These are phyloP conservation scores for Suillia variegata DNA, from an alignment of 2,888 invertebrate species.

Conservation along the genomic window DNA sequence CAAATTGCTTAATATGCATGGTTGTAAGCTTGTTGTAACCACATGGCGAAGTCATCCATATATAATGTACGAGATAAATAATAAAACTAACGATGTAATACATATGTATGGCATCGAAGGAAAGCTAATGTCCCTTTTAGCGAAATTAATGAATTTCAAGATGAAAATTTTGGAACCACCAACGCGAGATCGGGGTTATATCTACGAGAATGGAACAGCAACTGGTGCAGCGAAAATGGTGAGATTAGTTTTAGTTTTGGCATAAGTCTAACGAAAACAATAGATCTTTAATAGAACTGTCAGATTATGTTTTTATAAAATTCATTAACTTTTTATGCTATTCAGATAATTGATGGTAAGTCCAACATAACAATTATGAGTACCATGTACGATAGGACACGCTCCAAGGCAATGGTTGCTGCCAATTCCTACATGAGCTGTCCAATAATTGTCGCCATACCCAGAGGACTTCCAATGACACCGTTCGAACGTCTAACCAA, in stretches of 20 bases:
- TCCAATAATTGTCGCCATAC: conserved; percentile 44
- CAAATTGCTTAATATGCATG: conserved; percentile 47
- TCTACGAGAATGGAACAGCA: conserved; percentile 45
- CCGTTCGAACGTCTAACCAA: conserved; percentile 44
- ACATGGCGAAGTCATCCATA: conserved; percentile 48
- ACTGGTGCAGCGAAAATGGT: conserved; percentile 52
- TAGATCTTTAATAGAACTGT: too few relatives aligned
- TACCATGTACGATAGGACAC: conserved; percentile 39
- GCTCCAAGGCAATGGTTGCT: conserved; percentile 39
- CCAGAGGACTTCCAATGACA: conserved; percentile 40
- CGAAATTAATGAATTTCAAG: conserved; percentile 53
- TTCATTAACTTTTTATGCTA: too few relatives aligned
- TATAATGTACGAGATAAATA: conserved; percentile 35
- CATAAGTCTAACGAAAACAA: too few relatives aligned
- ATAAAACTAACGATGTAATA: conserved; percentile 13
- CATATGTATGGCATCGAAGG: conserved; percentile 53
- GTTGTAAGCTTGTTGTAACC: conserved; percentile 43
- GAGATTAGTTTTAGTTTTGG: too few relatives aligned
- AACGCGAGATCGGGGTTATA: conserved; percentile 36
- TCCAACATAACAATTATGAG: conserved; percentile 44
- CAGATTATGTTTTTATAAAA: too few relatives aligned
- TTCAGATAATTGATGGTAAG: conserved; percentile 44
- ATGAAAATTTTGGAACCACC: conserved; percentile 32
- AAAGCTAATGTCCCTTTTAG: conserved; percentile 39
- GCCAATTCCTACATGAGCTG: conserved; percentile 42